Evolutionary conservation across 2,113 vertebrate species (phyloP).

Genomic region (Pluvianellus socialis): DNA sequence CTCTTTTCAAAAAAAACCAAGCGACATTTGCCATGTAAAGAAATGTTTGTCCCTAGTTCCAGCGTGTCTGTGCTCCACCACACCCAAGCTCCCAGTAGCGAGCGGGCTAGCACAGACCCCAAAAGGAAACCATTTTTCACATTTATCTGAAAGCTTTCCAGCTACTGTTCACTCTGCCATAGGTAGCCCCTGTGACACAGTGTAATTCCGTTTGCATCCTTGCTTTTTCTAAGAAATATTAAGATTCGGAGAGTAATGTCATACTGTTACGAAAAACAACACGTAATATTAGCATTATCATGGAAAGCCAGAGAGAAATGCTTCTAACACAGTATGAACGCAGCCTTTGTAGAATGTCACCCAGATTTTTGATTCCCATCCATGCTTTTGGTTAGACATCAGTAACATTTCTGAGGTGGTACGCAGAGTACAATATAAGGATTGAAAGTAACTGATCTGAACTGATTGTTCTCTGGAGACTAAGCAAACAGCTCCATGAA

Average conservation of each 20-base stretch:
- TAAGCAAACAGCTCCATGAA: constrained; percentile 8
- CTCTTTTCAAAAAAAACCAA: background rate
- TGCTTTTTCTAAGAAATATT: background rate
- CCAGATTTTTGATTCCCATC: background rate
- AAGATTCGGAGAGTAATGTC: background rate
- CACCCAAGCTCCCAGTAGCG: background rate
- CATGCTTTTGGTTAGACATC: background rate
- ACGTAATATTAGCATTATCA: background rate
- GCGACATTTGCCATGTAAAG: background rate
- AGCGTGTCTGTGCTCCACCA: background rate
- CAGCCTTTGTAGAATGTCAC: background rate
- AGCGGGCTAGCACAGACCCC: background rate
- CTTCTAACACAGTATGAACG: background rate
- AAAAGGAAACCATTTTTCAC: background rate
- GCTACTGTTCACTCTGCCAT: background rate
- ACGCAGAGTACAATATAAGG: background rate
- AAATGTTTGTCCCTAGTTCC: background rate
- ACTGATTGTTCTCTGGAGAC: constrained; percentile 33
- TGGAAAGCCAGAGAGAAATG: background rate
- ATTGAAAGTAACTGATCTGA: background rate
- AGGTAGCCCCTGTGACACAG: background rate
- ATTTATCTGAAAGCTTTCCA: background rate
- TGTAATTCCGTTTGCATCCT: background rate
- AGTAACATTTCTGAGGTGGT: background rate
- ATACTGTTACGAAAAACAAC: background rate